phyloP scores from a whole-genome alignment of 2,797 vertebrate genomes.

The Orientallactaga sibirica region DNA sequence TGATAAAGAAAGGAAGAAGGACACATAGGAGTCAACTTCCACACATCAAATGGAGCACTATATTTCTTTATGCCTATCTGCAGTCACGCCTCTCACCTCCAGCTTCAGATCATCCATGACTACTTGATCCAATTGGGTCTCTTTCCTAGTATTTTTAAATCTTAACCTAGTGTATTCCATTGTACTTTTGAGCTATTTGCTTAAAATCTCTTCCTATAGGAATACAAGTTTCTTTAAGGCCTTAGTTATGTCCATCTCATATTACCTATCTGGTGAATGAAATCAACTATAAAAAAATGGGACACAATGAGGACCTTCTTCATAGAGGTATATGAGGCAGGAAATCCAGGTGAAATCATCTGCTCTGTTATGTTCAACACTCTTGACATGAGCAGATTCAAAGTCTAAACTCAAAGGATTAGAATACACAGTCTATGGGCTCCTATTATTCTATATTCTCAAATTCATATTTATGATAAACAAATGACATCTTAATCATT shows the following conservation, averaged over 20 bases:
- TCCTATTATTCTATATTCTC: not conserved
- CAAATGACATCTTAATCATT: not conserved
- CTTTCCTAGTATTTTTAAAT: conserved; percentile 6
- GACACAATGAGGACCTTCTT: not conserved
- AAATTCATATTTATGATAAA: conserved; percentile 37
- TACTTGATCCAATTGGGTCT: not conserved
- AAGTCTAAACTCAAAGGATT: not conserved
- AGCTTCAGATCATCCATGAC: not conserved
- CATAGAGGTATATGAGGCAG: not conserved
- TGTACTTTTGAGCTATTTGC: conserved; percentile 4
- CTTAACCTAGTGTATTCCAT: not conserved
- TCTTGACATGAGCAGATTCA: not conserved
- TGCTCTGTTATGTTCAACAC: not conserved
- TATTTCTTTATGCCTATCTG: not conserved
- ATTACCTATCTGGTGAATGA: conserved; percentile 4
- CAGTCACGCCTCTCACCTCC: not conserved
- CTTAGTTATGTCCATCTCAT: not conserved
- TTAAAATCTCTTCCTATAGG: not conserved
- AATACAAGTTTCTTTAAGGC: not conserved
- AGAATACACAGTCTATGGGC: not conserved
- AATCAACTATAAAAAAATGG: conserved; percentile 10
- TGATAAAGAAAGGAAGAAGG: not conserved
- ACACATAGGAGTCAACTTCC: not conserved
- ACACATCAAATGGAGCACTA: not conserved
- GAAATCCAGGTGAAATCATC: not conserved